Conservation (phyloP, 2,888 invertebrate genomes). For the Hydroisotoma schaefferi region DNA sequence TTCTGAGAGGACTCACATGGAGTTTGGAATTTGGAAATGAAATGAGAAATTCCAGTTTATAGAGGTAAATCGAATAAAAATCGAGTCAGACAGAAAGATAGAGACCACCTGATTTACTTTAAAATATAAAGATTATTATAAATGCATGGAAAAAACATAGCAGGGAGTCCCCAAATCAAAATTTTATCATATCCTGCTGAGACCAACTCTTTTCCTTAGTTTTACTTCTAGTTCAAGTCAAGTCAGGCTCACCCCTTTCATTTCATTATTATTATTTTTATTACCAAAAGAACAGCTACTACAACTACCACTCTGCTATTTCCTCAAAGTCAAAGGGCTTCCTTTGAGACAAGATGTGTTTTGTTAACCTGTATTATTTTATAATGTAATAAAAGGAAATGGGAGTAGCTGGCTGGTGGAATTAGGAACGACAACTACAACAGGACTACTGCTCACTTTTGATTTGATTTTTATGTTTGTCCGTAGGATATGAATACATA, state of each 20-base stretch:
- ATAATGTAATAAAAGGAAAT: too few relatives aligned
- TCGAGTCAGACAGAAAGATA: conserved; percentile 20
- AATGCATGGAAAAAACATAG: conserved; percentile 49
- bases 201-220: conserved; percentile 25
- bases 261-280: too few relatives aligned
- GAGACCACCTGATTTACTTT: conserved; percentile 46
- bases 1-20: conserved; percentile 41
- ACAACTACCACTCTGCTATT: not conserved
- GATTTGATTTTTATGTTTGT: too few relatives aligned
- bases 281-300: too few relatives aligned
- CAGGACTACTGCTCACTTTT: too few relatives aligned
- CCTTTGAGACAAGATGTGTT: not conserved
- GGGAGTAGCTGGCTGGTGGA: too few relatives aligned
- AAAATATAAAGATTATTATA: conserved; percentile 47
- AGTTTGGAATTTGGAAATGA: conserved; percentile 48
- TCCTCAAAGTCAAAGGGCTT: not conserved
- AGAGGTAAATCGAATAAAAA: conserved; percentile 31
- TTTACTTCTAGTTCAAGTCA: not conserved
- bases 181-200: conserved; percentile 47
- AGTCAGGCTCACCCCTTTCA: not conserved
- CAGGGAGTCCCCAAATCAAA: conserved; percentile 49
- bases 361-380: too few relatives aligned
- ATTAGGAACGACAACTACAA: too few relatives aligned
- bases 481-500: too few relatives aligned
- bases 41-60: conserved; percentile 48